Percentiles rank a stretch among this genome's conserved stretches.
Conservation (phyloP, 2,113 vertebrate genomes). For the Brachyhypopomus gauderio region DNA sequence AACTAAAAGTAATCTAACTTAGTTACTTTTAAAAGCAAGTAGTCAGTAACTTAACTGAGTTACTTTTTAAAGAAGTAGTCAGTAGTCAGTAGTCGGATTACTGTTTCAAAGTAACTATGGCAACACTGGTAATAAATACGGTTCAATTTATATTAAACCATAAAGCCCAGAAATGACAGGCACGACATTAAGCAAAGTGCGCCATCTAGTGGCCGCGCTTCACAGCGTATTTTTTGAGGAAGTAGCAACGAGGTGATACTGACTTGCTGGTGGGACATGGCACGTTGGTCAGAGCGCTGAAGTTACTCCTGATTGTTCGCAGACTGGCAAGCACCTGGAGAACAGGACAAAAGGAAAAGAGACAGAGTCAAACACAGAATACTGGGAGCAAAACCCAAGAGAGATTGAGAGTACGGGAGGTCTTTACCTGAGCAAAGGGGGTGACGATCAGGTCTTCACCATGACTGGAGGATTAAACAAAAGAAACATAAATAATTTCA, state of each 20-base stretch:
- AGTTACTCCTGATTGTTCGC: constrained; percentile 93
- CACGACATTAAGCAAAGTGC: not conserved
- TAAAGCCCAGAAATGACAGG: not conserved
- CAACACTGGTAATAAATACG: no score
- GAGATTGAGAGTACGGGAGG: not conserved
- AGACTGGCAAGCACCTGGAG: constrained; percentile 92
- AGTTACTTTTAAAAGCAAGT: no score
- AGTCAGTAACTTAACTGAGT: no score
- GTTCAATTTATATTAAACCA: not conserved
- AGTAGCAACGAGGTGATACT: constrained; percentile 52
- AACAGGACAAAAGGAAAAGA: not conserved
- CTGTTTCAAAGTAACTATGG: no score
- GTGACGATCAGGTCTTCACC: constrained; percentile 96
- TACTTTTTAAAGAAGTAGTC: no score
- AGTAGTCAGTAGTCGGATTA: no score
- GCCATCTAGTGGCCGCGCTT: constrained; percentile 49
- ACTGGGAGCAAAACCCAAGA: not conserved
- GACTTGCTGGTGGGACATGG: constrained; percentile 89
- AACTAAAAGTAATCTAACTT: no score
- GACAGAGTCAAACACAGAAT: not conserved
- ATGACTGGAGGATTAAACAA: constrained; percentile 76
- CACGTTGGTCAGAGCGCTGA: constrained; percentile 90
- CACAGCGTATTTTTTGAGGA: not conserved
- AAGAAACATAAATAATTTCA: constrained; percentile 25
- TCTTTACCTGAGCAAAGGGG: constrained; percentile 88